These are phyloP conservation scores for Mastacembelus armatus DNA, from an alignment of 2,797 vertebrate genomes.

Conservation along the genomic window DNA sequence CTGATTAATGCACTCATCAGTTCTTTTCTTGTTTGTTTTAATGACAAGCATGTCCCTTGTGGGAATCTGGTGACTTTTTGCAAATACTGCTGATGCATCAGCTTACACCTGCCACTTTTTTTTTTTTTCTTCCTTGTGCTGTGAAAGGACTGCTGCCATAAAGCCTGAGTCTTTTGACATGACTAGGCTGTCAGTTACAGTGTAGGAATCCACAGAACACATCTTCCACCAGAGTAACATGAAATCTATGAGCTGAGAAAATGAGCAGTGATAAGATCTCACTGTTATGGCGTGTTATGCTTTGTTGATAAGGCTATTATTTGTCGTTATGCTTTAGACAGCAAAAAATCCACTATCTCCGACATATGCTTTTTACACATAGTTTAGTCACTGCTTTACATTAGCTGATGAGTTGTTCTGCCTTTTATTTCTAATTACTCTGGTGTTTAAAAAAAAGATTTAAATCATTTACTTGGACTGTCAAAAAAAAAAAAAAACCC, in stretches of 20 bases:
- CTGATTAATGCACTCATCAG: conserved; percentile 91
- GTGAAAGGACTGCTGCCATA: conserved; percentile 68
- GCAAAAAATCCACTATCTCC: conserved; percentile 67
- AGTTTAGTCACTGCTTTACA: conserved; percentile 44
- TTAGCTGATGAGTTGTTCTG: conserved; percentile 39
- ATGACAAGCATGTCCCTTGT: conserved; percentile 82
- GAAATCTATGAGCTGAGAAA: conserved; percentile 64
- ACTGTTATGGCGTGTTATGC: conserved; percentile 70
- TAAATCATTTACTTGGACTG: conserved; percentile 55
- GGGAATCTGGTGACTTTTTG: conserved; percentile 84
- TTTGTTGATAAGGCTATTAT: conserved; percentile 77
- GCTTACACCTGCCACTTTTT: conserved; percentile 69
- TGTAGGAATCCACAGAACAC: conserved; percentile 42
- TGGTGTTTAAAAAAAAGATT: conserved; percentile 52
- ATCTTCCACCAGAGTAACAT: conserved; percentile 59
- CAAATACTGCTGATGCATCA: conserved; percentile 87
- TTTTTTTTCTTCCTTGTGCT: conserved; percentile 49
- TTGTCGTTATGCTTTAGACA: conserved; percentile 69
- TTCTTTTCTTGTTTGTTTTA: conserved; percentile 85
- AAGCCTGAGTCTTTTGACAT: conserved; percentile 61
- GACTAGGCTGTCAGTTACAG: conserved; percentile 60
- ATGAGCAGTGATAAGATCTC: conserved; percentile 74
- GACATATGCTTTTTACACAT: conserved; percentile 50
- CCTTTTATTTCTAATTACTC: conserved; percentile 56
- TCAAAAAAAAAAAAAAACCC: conserved; percentile 51